Evolutionary conservation across 2,797 vertebrate species (phyloP).

Genomic region (Hydrolagus colliei): DNA sequence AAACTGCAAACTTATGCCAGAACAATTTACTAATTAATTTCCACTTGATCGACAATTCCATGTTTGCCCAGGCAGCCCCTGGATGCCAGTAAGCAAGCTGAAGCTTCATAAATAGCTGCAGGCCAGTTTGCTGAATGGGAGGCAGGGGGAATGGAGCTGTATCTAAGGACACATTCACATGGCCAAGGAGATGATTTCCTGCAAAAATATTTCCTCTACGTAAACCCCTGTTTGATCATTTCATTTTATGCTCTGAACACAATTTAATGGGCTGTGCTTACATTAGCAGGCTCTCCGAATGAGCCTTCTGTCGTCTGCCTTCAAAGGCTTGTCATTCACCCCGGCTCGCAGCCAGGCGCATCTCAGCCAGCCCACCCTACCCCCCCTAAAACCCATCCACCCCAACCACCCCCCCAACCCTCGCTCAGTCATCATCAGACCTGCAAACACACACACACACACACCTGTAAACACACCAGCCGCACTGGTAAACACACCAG

Average conservation of each 20-base stretch:
- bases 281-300: no score
- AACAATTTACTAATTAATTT: slow-evolving; percentile 33
- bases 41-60: slow-evolving; percentile 32
- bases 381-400: no score
- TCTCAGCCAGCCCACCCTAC: no score
- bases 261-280: slow-evolving; percentile 16
- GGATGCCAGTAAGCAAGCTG: slow-evolving; percentile 25
- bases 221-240: slow-evolving; percentile 29
- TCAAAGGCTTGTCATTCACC: no score
- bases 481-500: no score
- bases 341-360: no score
- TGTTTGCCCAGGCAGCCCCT: slow-evolving; percentile 29
- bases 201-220: slow-evolving; percentile 28
- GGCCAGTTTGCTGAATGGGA: slow-evolving; percentile 29
- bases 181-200: slow-evolving; percentile 24
- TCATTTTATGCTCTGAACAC: slow-evolving; percentile 27
- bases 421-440: no score
- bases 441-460: no score
- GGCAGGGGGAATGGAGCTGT: slow-evolving; percentile 25
- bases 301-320: no score
- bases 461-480: no score
- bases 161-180: slow-evolving; percentile 29
- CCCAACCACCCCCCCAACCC: no score
- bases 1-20: slow-evolving; percentile 31
- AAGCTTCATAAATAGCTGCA: slow-evolving; percentile 31